A percentile compares a stretch with the other conserved stretches of the same genome.
Conservation (phyloP, 2,888 invertebrate species). For the Matsumyia berberina region DNA sequence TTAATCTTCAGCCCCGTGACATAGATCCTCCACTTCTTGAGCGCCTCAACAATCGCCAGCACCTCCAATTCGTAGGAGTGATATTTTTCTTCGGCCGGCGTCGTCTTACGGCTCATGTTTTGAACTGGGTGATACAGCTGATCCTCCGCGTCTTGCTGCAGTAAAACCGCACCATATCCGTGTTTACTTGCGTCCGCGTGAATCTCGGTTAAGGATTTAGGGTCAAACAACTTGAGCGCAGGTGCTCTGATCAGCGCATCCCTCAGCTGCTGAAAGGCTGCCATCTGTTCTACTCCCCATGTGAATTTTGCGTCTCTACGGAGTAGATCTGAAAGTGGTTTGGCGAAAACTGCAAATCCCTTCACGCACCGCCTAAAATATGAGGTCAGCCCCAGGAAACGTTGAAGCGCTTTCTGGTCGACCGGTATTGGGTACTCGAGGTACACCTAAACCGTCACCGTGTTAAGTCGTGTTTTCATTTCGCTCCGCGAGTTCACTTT, state of each 20-base stretch:
- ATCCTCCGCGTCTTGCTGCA: constrained; percentile 71
- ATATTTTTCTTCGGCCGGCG: constrained; percentile 51
- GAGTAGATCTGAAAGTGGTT: too few relatives aligned
- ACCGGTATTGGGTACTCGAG: too few relatives aligned
- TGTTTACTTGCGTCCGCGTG: constrained; percentile 75
- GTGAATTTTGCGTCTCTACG: constrained; percentile 52
- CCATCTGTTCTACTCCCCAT: constrained; percentile 51
- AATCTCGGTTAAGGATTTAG: constrained; percentile 67
- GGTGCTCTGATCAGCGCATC: constrained; percentile 41
- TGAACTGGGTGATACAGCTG: too few relatives aligned
- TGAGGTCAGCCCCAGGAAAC: too few relatives aligned
- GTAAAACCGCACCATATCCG: constrained; percentile 70
- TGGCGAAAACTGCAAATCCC: too few relatives aligned
- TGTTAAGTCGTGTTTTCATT: too few relatives aligned
- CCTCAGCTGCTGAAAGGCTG: constrained; percentile 66
- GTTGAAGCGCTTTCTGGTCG: too few relatives aligned
- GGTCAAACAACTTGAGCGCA: constrained; percentile 68
- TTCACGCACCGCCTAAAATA: too few relatives aligned
- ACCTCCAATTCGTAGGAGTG: constrained; percentile 78
- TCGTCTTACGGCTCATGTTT: constrained; percentile 71
- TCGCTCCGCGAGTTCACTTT: too few relatives aligned
- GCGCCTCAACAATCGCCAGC: constrained; percentile 77
- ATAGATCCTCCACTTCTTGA: constrained; percentile 67
- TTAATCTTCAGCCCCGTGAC: constrained; percentile 61
- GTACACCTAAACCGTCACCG: too few relatives aligned